These are phyloP conservation scores for Ambastaia sidthimunki DNA, from an alignment of 2,797 vertebrate genomes.

Conservation along the genomic window DNA sequence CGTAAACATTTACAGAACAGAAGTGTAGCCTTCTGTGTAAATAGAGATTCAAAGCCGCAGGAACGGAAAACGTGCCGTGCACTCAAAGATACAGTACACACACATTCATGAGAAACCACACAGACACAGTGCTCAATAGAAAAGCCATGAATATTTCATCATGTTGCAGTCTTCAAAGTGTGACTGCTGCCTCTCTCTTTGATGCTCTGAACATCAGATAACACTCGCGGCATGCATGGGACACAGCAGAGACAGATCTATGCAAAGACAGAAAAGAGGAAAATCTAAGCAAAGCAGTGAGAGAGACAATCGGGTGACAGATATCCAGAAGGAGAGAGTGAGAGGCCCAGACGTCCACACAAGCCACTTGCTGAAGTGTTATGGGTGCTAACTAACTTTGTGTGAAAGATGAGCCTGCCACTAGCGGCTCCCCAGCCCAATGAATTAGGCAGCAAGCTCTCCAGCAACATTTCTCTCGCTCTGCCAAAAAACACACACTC, in stretches of 20 bases:
- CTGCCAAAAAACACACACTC: constrained; percentile 38
- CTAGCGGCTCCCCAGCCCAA: constrained; percentile 30
- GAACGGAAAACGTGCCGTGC: constrained; percentile 21
- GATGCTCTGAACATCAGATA: constrained; percentile 39
- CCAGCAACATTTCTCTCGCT: constrained; percentile 1
- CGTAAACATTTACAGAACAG: constrained; percentile 9
- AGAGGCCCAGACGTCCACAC: neutral
- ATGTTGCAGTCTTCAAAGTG: constrained; percentile 63
- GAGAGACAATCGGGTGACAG: constrained; percentile 22
- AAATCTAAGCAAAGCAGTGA: constrained; percentile 25
- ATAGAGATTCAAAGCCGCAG: constrained; percentile 18
- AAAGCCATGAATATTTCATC: constrained; percentile 73
- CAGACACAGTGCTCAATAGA: constrained; percentile 50
- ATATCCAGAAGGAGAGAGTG: neutral
- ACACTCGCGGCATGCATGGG: constrained; percentile 49
- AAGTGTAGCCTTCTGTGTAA: constrained; percentile 2
- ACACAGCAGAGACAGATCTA: constrained; percentile 42
- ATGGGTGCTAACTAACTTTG: constrained; percentile 45
- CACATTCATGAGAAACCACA: constrained; percentile 21
- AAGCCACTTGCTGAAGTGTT: constrained; percentile 27
- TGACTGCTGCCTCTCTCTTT: constrained; percentile 52
- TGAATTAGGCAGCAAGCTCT: constrained; percentile 50
- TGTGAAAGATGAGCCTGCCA: constrained; percentile 58
- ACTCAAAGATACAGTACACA: constrained; percentile 28
- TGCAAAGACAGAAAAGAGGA: neutral